Percentiles rank a stretch among this genome's conserved stretches.
phyloP scores from a whole-genome alignment of 2,888 invertebrate genomes.

The Lutraria lutraria region DNA sequence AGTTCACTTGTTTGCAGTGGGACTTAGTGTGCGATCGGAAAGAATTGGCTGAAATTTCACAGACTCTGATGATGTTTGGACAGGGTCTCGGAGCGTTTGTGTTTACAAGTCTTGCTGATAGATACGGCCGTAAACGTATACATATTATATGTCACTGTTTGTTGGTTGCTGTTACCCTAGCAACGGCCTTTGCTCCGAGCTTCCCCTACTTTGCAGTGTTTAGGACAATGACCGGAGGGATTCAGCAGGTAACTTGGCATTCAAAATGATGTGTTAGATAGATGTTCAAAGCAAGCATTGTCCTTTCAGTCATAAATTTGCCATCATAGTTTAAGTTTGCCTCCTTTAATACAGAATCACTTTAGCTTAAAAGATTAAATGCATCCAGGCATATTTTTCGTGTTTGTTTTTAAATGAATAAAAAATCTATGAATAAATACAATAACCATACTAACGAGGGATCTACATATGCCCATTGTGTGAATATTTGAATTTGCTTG shows the following conservation, averaged over 20 bases:
- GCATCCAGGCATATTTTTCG: too few species aligned
- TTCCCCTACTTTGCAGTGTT: conserved; percentile 62
- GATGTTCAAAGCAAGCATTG: too few species aligned
- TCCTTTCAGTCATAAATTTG: too few species aligned
- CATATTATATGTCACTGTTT: conserved; percentile 57
- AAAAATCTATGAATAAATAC: too few species aligned
- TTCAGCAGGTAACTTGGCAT: conserved; percentile 65
- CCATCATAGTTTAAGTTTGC: too few species aligned
- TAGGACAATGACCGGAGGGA: conserved; percentile 63
- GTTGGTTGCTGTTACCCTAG: conserved; percentile 57
- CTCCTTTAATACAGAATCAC: too few species aligned
- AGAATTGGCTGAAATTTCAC: conserved; percentile 77
- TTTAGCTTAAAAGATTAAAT: too few species aligned
- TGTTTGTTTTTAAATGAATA: too few species aligned
- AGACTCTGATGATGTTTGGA: conserved; percentile 80
- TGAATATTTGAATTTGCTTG: too few species aligned
- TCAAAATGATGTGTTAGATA: neutral
- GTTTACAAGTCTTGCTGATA: conserved; percentile 78
- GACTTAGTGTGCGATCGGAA: conserved; percentile 79
- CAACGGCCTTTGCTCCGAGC: conserved; percentile 64
- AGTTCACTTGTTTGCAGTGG: conserved; percentile 67
- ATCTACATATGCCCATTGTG: too few species aligned
- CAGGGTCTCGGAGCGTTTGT: conserved; percentile 80
- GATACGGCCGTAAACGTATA: conserved; percentile 68
- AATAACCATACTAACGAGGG: too few species aligned